Base-by-base conservation (phyloP, 2,888 invertebrate genomes). In the Lasioglossum pauxillum region DNA sequence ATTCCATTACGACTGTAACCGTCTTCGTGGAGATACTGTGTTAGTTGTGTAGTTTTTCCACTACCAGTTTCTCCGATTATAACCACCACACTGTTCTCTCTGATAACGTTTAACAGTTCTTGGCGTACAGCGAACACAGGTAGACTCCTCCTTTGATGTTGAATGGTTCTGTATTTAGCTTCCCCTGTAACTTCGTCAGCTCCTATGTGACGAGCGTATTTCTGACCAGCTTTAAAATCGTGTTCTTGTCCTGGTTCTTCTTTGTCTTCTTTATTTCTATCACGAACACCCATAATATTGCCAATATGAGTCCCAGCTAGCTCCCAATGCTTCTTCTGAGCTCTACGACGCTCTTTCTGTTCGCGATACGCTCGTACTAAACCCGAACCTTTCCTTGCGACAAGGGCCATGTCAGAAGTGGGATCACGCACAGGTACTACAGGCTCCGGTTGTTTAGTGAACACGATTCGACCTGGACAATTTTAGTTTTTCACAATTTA, bases 271-370 rank as follows among this genome's bases (percentile, higher is more conserved):
- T 96, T 96, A 83, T 96, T 96, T 89, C 96, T 96, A 83, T 95
- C 93, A 2, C 92, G 92, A 0, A 99, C 97, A 0, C 99, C 99
- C 98, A 99, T 99, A 69, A 99, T 98, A 94, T 99, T 99, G 94
- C 99, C 99, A 84, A 99, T 96, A 92, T 98, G 98, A 2, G 99
- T 99, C 67, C 99, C 99, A 75, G 99, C 98, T 84, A 99, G 95
- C 95, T 99, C 99, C 99, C 99, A 99, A 94, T 99, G 99, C 94
- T 99, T 99, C 95, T 99, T 99, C 95, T 99, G 99, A 0, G 99
- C 99, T 94, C 98, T 99, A 80, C 97, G 97, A n/a, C 99, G 96
- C 94, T 99, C 99, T 93, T 99, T 99, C 94, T 99, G 98, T 94
- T 99, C 99, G 78, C 99, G 96, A 95, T 98, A 98, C 0, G 97